Conservation (phyloP, 2,888 invertebrate species). For the Xestia ashworthii region DNA sequence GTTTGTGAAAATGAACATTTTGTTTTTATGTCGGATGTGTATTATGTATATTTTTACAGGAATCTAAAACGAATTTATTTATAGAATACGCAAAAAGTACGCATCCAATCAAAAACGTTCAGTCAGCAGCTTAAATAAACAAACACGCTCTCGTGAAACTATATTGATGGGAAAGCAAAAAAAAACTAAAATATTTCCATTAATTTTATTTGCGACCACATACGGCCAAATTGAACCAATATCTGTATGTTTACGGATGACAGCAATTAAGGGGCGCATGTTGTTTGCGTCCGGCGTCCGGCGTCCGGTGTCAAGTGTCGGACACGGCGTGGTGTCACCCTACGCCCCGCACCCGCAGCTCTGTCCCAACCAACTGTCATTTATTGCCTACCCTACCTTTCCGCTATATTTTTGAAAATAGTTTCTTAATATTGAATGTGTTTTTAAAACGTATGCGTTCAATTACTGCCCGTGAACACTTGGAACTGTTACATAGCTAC, state of each 20-base stretch:
- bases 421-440: constrained; percentile 24
- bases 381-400: constrained; percentile 60
- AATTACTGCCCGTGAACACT: constrained; percentile 7
- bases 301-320: constrained; percentile 76
- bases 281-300: constrained; percentile 73
- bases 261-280: constrained; percentile 73
- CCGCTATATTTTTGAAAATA: constrained; percentile 41
- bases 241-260: constrained; percentile 68
- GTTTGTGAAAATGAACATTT: constrained; percentile 5
- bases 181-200: constrained; percentile 53
- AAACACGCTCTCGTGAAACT: constrained; percentile 12
- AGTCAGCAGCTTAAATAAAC: constrained; percentile 32
- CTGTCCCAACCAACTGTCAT: constrained; percentile 46
- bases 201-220: constrained; percentile 50
- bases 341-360: not conserved
- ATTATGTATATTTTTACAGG: constrained; percentile 1
- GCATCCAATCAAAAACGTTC: constrained; percentile 36
- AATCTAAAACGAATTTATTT: not conserved
- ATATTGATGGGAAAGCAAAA: constrained; percentile 1
- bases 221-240: constrained; percentile 55
- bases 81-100: not conserved
- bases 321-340: constrained; percentile 68
- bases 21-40: not conserved
- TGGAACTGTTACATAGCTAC: constrained; percentile 9
- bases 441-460: constrained; percentile 21